phyloP scores from a whole-genome alignment of 2,113 vertebrate genomes.

The Microcebus tavaratra region DNA sequence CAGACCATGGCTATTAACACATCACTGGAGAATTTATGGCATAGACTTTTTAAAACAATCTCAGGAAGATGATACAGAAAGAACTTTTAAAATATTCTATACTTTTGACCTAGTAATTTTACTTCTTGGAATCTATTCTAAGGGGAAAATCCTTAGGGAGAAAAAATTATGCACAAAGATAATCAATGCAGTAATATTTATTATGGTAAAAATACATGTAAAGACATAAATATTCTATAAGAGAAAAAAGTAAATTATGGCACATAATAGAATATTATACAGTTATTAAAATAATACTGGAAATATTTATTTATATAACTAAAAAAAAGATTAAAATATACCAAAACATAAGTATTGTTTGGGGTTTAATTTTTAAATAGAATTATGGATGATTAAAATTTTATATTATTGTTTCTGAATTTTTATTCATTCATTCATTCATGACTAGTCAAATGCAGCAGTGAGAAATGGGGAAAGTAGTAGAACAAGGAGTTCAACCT shows the following conservation, averaged over 20 bases:
- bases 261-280: neutral
- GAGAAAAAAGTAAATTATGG: neutral
- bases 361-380: neutral
- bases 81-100: neutral
- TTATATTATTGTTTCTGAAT: neutral
- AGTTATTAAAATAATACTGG: neutral
- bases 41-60: neutral
- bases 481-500: too few species aligned
- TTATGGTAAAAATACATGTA: neutral
- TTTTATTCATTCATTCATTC: neutral
- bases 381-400: neutral
- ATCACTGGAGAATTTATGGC: neutral
- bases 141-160: neutral
- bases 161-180: neutral
- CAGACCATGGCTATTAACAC: neutral
- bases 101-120: neutral
- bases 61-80: neutral
- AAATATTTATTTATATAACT: slow-evolving; percentile 10
- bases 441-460: too few species aligned
- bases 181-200: neutral
- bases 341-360: neutral
- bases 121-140: neutral
- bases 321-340: neutral
- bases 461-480: too few species aligned
- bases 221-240: neutral